These are phyloP conservation scores for Varecia variegata DNA, from an alignment of 2,797 vertebrate genomes.

Conservation along the genomic window DNA sequence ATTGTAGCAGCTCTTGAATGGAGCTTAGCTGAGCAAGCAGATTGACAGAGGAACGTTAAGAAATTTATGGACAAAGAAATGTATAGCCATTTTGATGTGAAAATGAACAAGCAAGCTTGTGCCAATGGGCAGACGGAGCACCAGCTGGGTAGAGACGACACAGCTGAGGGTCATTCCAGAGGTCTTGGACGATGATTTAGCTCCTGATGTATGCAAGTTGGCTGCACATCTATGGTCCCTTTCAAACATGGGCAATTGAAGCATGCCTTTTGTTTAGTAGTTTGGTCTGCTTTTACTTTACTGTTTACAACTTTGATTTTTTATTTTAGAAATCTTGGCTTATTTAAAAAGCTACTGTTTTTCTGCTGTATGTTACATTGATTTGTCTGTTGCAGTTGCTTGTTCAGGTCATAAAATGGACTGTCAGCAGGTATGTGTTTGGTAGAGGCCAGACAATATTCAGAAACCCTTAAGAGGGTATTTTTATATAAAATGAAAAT, in stretches of 20 bases:
- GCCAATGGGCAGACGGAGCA: conserved; percentile 10
- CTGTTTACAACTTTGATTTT: conserved; percentile 35
- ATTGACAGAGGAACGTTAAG: conserved; percentile 1
- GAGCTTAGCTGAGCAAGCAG: background rate
- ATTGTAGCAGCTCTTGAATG: background rate
- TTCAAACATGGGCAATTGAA: background rate
- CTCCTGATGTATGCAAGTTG: background rate
- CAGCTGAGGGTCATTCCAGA: conserved; percentile 9
- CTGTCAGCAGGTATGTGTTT: background rate
- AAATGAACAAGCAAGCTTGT: background rate
- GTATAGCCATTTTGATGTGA: conserved; percentile 32
- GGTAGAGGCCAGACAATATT: background rate
- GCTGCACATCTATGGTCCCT: background rate
- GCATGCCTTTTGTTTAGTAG: background rate
- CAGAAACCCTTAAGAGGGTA: background rate
- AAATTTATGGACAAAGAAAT: conserved; percentile 19
- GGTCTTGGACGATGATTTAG: background rate
- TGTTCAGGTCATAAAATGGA: background rate
- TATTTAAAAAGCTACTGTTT: background rate
- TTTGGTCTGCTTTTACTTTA: conserved; percentile 24
- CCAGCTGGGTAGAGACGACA: conserved; percentile 49
- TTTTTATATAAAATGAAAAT: conserved; percentile 2
- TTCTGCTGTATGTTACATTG: background rate
- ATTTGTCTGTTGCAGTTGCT: background rate
- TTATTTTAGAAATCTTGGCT: conserved; percentile 42